Evolutionary conservation across 2,888 invertebrate species (phyloP), one percentile per base, ranked within the genome.

Genomic region (Ligdia adustata): DNA sequence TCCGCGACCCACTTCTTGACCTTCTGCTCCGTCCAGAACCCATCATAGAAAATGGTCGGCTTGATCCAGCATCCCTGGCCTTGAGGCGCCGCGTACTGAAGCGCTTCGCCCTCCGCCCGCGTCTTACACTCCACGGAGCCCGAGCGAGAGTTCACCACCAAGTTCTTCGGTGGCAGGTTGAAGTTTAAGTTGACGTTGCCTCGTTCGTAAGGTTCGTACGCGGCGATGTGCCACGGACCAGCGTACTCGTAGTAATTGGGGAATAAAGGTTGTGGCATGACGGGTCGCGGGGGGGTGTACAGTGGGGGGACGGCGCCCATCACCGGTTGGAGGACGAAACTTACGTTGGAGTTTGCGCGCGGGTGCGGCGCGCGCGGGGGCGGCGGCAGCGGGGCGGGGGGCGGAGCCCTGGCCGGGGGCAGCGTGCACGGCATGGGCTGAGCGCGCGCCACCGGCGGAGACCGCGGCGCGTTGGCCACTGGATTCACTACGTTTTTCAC

Each of bases 21-120:
- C 60, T 91, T 90, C 73, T 90, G 90, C 72, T 91, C 91, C 0
- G 90, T 90, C 90, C 90, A 91, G 65, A 91, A 91, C 0, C 91
- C 91, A 32, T 90, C 90, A 48, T 91, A 90, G 66, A 90, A 91
- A 27, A 91, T 89, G 1, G 87, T 86, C 2, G 91, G 91, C 42
- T 90, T 90, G 38, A 90, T 82, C 91, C 91, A 91, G 57, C 87
- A 85, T 1, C 82, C 83, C 43, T 80, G 82, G 14, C 66, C 67
- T 38, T 77, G 82, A 11, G 72, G 71, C 16, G 75, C 68, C 7
- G 70, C 75, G 60, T 69, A 81, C 51, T 70, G 76, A 2, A 69
- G 29, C 4, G 68, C 70, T 27, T 82, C 81, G 1, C 72, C 78
- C 6, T 79, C 76, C 0, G 64, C 58, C 0, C 66, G 72, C 1